Percentiles rank a stretch among this genome's conserved stretches.
Evolutionary conservation across 2,888 invertebrate species (phyloP).

Genomic region (Tachina fera): DNA sequence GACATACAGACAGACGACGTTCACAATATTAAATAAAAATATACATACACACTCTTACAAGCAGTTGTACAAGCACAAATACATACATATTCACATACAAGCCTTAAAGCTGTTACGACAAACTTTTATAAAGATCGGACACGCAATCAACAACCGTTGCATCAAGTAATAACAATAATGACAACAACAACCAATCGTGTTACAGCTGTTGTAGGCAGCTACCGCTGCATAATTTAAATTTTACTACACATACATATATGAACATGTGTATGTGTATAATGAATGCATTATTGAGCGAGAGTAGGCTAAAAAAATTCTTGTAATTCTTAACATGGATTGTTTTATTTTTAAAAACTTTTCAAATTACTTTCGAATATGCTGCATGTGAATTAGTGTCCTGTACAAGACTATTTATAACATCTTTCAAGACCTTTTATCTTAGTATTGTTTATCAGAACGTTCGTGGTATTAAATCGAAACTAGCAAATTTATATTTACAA

Average conservation of each 20-base stretch:
- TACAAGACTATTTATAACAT: too few relatives aligned
- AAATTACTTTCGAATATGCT: neutral
- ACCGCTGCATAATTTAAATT: neutral
- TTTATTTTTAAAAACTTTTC: neutral
- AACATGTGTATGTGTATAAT: too few relatives aligned
- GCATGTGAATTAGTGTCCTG: too few relatives aligned
- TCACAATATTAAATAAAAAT: conserved; percentile 2
- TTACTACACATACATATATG: too few relatives aligned
- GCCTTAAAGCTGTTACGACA: conserved; percentile 1
- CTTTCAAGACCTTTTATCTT: too few relatives aligned
- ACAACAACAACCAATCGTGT: conserved; percentile 50
- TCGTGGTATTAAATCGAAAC: too few relatives aligned
- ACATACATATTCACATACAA: neutral
- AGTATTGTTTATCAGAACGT: too few relatives aligned
- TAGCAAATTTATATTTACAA: too few relatives aligned
- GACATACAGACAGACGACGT: neutral
- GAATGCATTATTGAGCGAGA: too few relatives aligned
- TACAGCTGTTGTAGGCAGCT: conserved; percentile 39
- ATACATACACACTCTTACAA: conserved; percentile 1
- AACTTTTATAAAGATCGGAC: conserved; percentile 32
- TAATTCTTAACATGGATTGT: too few relatives aligned
- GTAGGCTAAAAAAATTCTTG: neutral
- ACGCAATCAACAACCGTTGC: conserved; percentile 51
- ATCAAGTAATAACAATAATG: conserved; percentile 17
- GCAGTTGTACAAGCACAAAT: neutral